These are phyloP conservation scores for Fregetta grallaria DNA, from an alignment of 2,113 vertebrate species.

Conservation along the genomic window DNA sequence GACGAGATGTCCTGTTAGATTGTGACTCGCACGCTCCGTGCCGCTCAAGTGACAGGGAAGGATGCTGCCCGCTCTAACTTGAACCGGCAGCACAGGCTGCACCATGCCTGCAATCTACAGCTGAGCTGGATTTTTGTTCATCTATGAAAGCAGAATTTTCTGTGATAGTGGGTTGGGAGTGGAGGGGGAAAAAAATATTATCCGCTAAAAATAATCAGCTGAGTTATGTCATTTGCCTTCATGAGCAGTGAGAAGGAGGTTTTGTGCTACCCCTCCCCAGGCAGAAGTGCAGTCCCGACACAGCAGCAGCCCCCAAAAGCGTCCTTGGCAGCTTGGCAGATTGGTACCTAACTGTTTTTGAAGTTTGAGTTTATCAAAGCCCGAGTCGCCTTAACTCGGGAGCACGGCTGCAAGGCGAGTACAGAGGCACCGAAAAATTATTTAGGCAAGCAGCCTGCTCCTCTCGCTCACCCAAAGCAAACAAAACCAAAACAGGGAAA, in stretches of 20 bases:
- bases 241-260: not conserved
- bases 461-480: not conserved
- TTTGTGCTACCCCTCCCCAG: not conserved
- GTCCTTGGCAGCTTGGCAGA: not conserved
- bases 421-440: not conserved
- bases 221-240: not conserved
- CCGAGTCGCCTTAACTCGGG: not conserved
- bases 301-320: not conserved
- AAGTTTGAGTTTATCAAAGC: slow-evolving; percentile 31
- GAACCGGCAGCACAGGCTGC: slow-evolving; percentile 3
- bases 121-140: not conserved
- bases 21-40: not conserved
- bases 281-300: not conserved
- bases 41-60: not conserved
- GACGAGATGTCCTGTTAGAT: not conserved
- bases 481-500: not conserved
- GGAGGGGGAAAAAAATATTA: not conserved
- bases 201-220: slow-evolving; percentile 20
- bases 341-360: slow-evolving; percentile 5
- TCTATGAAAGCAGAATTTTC: not conserved
- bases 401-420: not conserved
- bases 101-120: not conserved
- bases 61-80: slow-evolving; percentile 11
- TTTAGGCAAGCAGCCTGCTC: not conserved
- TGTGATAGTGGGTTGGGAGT: not conserved